Evolutionary conservation across 2,797 vertebrate genomes (phyloP).

Genomic region (Apogon talboti): DNA sequence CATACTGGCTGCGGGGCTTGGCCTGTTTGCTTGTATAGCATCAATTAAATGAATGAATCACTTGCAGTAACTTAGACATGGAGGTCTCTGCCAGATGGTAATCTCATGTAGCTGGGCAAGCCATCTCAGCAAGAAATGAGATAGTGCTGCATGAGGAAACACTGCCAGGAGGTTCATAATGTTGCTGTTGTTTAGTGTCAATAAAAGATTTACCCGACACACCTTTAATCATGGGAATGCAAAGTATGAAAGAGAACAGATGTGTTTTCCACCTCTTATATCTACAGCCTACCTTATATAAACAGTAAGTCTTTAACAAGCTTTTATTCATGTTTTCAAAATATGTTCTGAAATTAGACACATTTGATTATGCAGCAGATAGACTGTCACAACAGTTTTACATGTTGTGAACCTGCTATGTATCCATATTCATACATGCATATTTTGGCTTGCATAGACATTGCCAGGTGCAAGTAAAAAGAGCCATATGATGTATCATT

Average conservation of each 20-base stretch:
- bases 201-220: slow-evolving; percentile 18
- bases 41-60: slow-evolving; percentile 66
- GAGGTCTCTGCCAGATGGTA: slow-evolving; percentile 63
- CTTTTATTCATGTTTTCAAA: not conserved
- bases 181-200: slow-evolving; percentile 42
- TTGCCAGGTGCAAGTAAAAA: not conserved
- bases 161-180: slow-evolving; percentile 35
- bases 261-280: not conserved
- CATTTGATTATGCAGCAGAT: not conserved
- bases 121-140: slow-evolving; percentile 39
- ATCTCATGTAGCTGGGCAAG: slow-evolving; percentile 47
- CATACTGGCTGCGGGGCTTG: slow-evolving; percentile 39
- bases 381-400: not conserved
- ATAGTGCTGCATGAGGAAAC: slow-evolving; percentile 32
- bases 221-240: slow-evolving; percentile 11
- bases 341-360: not conserved
- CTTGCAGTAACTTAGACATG: slow-evolving; percentile 60
- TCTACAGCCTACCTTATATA: not conserved
- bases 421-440: no score
- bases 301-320: not conserved
- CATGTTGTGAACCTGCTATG: not conserved
- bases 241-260: slow-evolving; percentile 28
- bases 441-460: not conserved
- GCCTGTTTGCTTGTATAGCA: slow-evolving; percentile 60
- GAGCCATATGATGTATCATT: slow-evolving; percentile 3